Conservation (phyloP, 2,888 invertebrate genomes). For the Sericinus montela region DNA sequence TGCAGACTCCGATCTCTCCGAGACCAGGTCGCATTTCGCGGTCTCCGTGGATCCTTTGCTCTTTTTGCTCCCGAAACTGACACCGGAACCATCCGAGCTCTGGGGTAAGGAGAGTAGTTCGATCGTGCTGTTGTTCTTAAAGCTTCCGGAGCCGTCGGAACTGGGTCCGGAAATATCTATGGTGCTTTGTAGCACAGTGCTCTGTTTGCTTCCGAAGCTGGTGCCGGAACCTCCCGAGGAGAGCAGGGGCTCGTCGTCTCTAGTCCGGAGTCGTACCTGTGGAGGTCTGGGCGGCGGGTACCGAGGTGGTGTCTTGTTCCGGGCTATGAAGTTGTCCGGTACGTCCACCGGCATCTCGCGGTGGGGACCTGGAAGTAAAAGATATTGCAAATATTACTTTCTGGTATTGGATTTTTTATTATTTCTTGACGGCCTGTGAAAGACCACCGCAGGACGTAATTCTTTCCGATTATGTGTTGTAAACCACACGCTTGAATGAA, state of each 20-base stretch:
- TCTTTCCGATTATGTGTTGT: too few relatives aligned
- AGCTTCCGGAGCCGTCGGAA: slow-evolving; percentile 62
- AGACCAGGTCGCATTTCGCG: slow-evolving; percentile 60
- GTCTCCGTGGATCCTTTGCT: slow-evolving; percentile 67
- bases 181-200: slow-evolving; percentile 57
- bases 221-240: slow-evolving; percentile 67
- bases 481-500: too few relatives aligned
- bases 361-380: slow-evolving; percentile 85
- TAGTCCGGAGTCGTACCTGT: slow-evolving; percentile 77
- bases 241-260: slow-evolving; percentile 73
- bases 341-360: slow-evolving; percentile 99
- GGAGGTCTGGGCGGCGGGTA: slow-evolving; percentile 90
- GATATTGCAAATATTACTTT: background rate
- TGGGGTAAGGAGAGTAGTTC: slow-evolving; percentile 65
- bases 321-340: slow-evolving; percentile 94
- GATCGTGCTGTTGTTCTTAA: slow-evolving; percentile 62
- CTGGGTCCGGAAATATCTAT: slow-evolving; percentile 58
- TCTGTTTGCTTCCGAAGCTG: slow-evolving; percentile 69
- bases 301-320: slow-evolving; percentile 94
- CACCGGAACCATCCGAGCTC: slow-evolving; percentile 62
- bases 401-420: too few relatives aligned
- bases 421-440: too few relatives aligned
- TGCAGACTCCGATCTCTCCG: slow-evolving; percentile 60
- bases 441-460: too few relatives aligned
- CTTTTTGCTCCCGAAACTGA: slow-evolving; percentile 65